Base-by-base conservation (phyloP, 2,113 vertebrate genomes). In the Elanoides forficatus region DNA sequence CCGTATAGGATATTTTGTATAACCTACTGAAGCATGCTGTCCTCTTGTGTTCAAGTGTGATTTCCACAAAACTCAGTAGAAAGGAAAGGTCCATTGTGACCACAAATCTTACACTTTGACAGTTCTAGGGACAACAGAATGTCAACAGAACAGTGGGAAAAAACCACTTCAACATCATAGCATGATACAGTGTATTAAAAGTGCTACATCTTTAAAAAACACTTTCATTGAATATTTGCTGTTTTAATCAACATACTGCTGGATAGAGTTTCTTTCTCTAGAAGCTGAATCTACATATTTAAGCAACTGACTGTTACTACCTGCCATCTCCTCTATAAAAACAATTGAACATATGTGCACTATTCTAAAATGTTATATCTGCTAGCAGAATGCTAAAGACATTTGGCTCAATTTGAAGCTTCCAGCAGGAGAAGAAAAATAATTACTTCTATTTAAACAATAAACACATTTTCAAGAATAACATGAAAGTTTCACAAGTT, bases 361-460 rank as follows among this genome's bases (percentile, higher is more conserved):
- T 60, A 52, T 83, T 94, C 94, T 87, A 93, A 97, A 97, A 90
- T 65, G 52, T 84, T 78, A 11, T 86, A 96, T 95, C 93, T 96
- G 76, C 73, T 89, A 94, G 63, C 88, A 96, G 65, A 86, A 94
- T 93, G 60, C 48, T 94, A 67, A 95, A 95, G 82, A 90, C 81
- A 88, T 96, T 95, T 96, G 90, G 62, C 81, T 95, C 32, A 86
- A 59, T 90, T 95, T 97, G 78, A 90, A 95, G 48, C 73, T 88
- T 91, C 36, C 66, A 93, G 67, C 60, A 90, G 93, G 89, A 94
- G 70, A 88, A 97, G 71, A 91, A 94, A 97, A 96, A 92, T 91
- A 94, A 96, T 95, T 97, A 96, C 70, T 93, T 96, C 76, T 95
- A 95, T 94, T 96, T 95, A 96, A 97, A 96, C 75, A 97, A 94